These are phyloP conservation scores for Diaprepes abbreviatus DNA, from an alignment of 2,888 invertebrate species.

Conservation along the genomic window DNA sequence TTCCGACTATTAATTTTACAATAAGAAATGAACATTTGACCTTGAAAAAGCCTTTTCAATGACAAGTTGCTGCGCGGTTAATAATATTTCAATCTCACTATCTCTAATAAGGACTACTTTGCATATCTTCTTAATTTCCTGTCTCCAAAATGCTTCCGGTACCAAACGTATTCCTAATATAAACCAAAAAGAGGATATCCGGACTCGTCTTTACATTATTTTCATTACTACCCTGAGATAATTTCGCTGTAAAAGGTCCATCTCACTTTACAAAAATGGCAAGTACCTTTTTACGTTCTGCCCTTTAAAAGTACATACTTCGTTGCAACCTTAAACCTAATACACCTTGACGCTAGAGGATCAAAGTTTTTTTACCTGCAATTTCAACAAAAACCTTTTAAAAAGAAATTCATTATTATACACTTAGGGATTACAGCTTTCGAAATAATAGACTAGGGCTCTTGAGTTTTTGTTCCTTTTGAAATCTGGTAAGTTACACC, in stretches of 20 bases:
- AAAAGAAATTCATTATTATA: slow-evolving; percentile 44
- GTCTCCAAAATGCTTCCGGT: background rate
- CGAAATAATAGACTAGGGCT: slow-evolving; percentile 27
- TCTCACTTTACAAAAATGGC: slow-evolving; percentile 1
- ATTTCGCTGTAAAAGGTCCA: background rate
- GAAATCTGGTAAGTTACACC: slow-evolving; percentile 38
- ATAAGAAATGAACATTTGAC: too few species aligned
- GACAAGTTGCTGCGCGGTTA: too few species aligned
- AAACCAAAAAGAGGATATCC: background rate
- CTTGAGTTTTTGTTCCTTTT: slow-evolving; percentile 32
- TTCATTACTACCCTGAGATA: background rate
- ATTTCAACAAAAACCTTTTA: slow-evolving; percentile 14
- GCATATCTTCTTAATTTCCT: background rate
- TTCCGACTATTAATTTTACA: too few species aligned
- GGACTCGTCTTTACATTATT: slow-evolving; percentile 1
- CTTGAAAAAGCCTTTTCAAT: too few species aligned
- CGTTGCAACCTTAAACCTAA: slow-evolving; percentile 11
- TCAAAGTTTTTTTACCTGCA: slow-evolving; percentile 31
- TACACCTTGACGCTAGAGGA: slow-evolving; percentile 9
- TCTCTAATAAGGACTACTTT: too few species aligned
- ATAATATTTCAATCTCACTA: too few species aligned
- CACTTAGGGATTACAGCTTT: slow-evolving; percentile 43
- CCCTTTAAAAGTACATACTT: background rate
- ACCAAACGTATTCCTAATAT: background rate
- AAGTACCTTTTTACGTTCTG: slow-evolving; percentile 7